These are phyloP conservation scores for Archips xylosteana DNA, from an alignment of 2,888 invertebrate genomes.

Conservation along the genomic window DNA sequence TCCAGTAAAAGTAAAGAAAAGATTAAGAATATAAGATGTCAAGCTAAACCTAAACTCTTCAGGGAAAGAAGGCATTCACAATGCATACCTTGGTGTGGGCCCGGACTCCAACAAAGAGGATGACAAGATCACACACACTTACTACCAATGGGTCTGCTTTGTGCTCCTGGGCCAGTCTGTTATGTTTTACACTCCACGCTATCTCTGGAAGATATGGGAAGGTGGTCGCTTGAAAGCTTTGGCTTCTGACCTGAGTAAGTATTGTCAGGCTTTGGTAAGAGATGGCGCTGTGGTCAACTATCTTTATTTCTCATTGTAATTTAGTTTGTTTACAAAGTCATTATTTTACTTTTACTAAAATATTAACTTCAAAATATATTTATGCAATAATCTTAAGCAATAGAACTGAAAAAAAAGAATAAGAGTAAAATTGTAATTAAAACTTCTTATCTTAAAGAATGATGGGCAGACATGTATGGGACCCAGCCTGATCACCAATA, in stretches of 20 bases:
- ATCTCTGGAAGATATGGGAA: constrained; percentile 90
- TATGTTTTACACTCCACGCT: constrained; percentile 89
- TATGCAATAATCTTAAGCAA: too few species aligned
- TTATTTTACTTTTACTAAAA: too few species aligned
- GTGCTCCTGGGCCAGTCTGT: constrained; percentile 88
- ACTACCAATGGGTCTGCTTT: constrained; percentile 91
- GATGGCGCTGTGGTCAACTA: constrained; percentile 15
- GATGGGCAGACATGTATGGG: too few species aligned
- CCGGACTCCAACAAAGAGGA: constrained; percentile 70
- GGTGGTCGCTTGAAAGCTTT: constrained; percentile 87
- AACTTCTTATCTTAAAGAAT: too few species aligned
- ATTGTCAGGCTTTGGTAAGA: not conserved
- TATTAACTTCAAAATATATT: too few species aligned
- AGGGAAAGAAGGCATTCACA: constrained; percentile 80
- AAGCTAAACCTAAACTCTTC: constrained; percentile 28
- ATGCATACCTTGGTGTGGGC: constrained; percentile 84
- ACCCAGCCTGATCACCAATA: too few species aligned
- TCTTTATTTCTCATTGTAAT: not conserved
- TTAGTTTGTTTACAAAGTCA: too few species aligned
- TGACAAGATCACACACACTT: constrained; percentile 84
- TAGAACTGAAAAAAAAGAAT: too few species aligned
- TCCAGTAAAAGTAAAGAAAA: constrained; percentile 47
- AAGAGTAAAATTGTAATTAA: too few species aligned
- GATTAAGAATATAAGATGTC: not conserved
- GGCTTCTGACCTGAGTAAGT: constrained; percentile 85